These are phyloP conservation scores for Heliconius hewitsoni DNA, from an alignment of 1,140 invertebrate species.

Conservation along the genomic window DNA sequence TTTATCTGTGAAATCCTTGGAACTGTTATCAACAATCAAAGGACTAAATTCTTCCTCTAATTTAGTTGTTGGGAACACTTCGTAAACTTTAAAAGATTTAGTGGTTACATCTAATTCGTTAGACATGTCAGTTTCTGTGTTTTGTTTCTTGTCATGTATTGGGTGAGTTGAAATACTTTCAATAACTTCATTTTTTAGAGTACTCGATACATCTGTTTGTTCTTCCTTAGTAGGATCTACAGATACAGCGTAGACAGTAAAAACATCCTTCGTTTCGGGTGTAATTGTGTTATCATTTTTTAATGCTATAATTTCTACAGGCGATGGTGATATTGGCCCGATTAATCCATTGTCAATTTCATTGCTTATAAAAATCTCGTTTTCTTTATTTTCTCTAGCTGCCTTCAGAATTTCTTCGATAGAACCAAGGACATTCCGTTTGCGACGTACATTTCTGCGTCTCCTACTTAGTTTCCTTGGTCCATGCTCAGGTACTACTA, in stretches of 20 bases:
- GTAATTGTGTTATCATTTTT: conserved; percentile 35
- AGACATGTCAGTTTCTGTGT: conserved; percentile 49
- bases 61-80: conserved; percentile 60
- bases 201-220: conserved; percentile 43
- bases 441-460: conserved; percentile 53
- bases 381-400: conserved; percentile 62
- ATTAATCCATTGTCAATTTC: conserved; percentile 70
- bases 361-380: conserved; percentile 72
- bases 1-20: conserved; percentile 54
- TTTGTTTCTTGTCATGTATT: conserved; percentile 53
- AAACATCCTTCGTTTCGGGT: conserved; percentile 52
- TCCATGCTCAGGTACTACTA: conserved; percentile 83
- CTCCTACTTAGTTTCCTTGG: conserved; percentile 78
- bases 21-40: conserved; percentile 34
- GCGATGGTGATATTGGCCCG: conserved; percentile 42
- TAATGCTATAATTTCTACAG: conserved; percentile 34
- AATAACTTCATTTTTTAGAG: conserved; percentile 52
- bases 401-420: conserved; percentile 73
- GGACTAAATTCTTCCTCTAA: conserved; percentile 42
- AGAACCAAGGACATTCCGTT: conserved; percentile 58
- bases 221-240: conserved; percentile 49
- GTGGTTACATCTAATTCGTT: conserved; percentile 64
- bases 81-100: conserved; percentile 69
- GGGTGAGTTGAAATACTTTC: conserved; percentile 72
- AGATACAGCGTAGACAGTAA: conserved; percentile 58